Base-by-base conservation (phyloP, 2,113 vertebrate genomes). In the Cephalopholis sonnerati region DNA sequence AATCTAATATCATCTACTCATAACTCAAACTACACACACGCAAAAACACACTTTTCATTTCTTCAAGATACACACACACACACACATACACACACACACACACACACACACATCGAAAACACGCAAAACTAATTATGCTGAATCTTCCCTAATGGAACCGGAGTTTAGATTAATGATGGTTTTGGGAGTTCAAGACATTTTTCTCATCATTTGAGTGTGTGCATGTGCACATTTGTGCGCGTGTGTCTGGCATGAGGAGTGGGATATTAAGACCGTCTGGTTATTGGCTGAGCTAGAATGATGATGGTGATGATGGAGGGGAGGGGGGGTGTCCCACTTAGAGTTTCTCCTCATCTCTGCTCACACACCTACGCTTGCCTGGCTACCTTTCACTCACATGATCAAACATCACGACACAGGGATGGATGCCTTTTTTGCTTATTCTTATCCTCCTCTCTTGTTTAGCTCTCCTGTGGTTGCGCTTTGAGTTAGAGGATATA, bases 111-210 rank as follows among this genome's bases (percentile, higher is more conserved):
- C 53, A n/a, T 39, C n/a, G 15, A 71, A 82, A 81, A 83, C 74
- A 76, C 76, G 24, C 81, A 91, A 89, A 90, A 89, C 90, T 94
- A 92, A 94, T 95, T 94, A 95, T 89, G 79, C 89, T 25, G 90
- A 91, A 93, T 95, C 81, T 91, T 89, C 86, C 90, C 79, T 93
- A 95, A 95, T 95, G 93, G 94, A 94, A 89, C 87, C 25, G 66
- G 87, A 88, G 86, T 84, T 89, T 87, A 93, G 94, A 94, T 95
- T 95, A 94, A 93, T 94, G 93, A 91, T 83, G 73, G 91, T 92
- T 92, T 92, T 65, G 91, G 88, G 93, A 94, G 85, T 93, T 92
- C 89, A 91, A 94, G 95, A 93, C 61, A 77, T 92, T 94, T 90
- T 93, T 90, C 88, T 93, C 91, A 92, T 95, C 88, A 90, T 84